Evolutionary conservation across 1,140 invertebrate genomes (phyloP), one percentile per base, ranked within the genome.

Genomic region (Sesamia nonagrioides): DNA sequence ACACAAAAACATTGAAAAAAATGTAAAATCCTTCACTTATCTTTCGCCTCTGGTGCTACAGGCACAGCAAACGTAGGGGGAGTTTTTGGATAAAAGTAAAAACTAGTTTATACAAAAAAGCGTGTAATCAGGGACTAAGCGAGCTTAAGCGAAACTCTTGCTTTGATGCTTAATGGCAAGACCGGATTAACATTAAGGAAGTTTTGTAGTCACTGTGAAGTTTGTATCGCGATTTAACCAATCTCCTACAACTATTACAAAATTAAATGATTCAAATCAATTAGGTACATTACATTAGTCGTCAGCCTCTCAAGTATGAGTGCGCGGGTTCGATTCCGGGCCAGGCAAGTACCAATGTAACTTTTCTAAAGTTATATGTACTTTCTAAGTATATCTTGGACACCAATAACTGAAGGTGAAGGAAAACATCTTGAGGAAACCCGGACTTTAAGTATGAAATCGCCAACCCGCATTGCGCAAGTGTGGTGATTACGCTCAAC

Each of bases 101-200:
- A 66, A 50, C 66, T 69, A 50, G 42, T 61, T 61, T 27, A 45
- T 33, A 13, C 42, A n/a, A 48, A 45, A 69, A 68, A 33, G 11
- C 11, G 42, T 50, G 66, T 69, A 68, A 68, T 68, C 42, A 50
- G 66, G 5, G 42, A 33, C 33, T 69, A 69, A 69, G 42, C 42
- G 18, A 21, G 18, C 18, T 69, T 48, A 69, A 33, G 13, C 21
- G 66, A 48, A 69, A 69, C 66, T 69, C 50, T 69, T 48, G 63
- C 66, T 69, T 50, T 48, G 66, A 13, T 69, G 48, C 66, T 69
- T 45, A 68, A 68, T 21, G 54, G 66, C 18, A 48, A 66, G 37
- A 66, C 37, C 37, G 42, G 66, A 69, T 69, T 69, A 69, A 69
- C 66, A 69, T 69, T 69, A 50, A 27, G 17, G 15, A 69, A 69